phyloP scores from a whole-genome alignment of 1,140 invertebrate species.

The Drosophila rhopaloa region DNA sequence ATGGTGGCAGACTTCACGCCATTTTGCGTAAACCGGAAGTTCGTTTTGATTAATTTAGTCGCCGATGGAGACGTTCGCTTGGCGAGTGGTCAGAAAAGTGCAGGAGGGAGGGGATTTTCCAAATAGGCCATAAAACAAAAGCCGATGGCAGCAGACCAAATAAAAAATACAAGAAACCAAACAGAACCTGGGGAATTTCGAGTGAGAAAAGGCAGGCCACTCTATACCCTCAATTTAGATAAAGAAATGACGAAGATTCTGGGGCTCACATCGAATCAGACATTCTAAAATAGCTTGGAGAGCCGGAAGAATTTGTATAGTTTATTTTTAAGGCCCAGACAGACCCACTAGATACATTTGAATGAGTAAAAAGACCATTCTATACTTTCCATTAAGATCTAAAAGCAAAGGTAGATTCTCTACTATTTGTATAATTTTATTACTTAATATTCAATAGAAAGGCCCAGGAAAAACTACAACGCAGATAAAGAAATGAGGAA shows the following conservation, averaged over 20 bases:
- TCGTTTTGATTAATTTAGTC: slow-evolving; percentile 82
- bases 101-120: slow-evolving; percentile 45
- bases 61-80: slow-evolving; percentile 71
- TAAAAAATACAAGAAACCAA: slow-evolving; percentile 10
- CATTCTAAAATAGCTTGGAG: background rate
- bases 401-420: background rate
- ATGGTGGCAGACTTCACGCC: slow-evolving; percentile 78
- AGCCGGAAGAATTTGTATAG: too few relatives aligned
- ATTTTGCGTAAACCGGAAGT: slow-evolving; percentile 84
- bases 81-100: slow-evolving; percentile 42
- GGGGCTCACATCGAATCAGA: background rate
- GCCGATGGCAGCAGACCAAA: slow-evolving; percentile 35
- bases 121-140: slow-evolving; percentile 66
- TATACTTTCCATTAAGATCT: background rate
- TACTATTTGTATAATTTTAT: background rate
- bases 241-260: background rate
- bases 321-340: too few relatives aligned
- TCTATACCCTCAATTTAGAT: slow-evolving; percentile 1
- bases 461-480: background rate
- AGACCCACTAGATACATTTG: too few relatives aligned
- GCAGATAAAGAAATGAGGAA: background rate
- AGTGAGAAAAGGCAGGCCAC: slow-evolving; percentile 15
- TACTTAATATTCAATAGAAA: background rate
- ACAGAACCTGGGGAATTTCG: slow-evolving; percentile 16
- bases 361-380: background rate